Conservation (phyloP, 2,113 vertebrate genomes). For the Tychaedon coryphoeus region DNA sequence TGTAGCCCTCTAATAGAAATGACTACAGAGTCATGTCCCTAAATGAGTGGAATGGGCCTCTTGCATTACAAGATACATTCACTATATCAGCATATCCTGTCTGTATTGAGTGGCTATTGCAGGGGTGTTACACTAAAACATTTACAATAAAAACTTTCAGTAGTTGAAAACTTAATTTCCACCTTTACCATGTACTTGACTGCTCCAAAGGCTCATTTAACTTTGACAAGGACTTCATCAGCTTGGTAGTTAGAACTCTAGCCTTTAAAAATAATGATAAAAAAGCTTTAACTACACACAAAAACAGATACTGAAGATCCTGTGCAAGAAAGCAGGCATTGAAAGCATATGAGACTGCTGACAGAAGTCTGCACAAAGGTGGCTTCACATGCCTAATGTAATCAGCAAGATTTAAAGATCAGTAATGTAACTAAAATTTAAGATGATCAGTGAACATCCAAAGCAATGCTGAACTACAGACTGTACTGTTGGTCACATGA, state of each 20-base stretch:
- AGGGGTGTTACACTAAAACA: neutral
- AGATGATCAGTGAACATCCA: neutral
- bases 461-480: neutral
- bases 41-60: neutral
- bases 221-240: neutral
- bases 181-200: neutral
- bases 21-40: neutral
- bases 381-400: neutral
- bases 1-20: neutral
- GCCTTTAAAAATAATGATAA: neutral
- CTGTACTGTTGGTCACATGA: neutral
- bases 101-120: neutral
- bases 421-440: neutral
- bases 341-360: neutral
- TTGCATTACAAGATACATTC: neutral
- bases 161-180: neutral
- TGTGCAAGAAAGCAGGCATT: neutral
- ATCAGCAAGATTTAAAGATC: neutral
- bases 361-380: neutral
- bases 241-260: neutral
- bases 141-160: neutral
- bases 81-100: neutral
- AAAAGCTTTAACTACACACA: neutral
- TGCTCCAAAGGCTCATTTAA: neutral
- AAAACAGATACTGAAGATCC: neutral